A percentile compares a stretch with the other conserved stretches of the same genome.
Evolutionary conservation across 2,113 vertebrate species (phyloP).

Genomic region (Spermophilus dauricus): DNA sequence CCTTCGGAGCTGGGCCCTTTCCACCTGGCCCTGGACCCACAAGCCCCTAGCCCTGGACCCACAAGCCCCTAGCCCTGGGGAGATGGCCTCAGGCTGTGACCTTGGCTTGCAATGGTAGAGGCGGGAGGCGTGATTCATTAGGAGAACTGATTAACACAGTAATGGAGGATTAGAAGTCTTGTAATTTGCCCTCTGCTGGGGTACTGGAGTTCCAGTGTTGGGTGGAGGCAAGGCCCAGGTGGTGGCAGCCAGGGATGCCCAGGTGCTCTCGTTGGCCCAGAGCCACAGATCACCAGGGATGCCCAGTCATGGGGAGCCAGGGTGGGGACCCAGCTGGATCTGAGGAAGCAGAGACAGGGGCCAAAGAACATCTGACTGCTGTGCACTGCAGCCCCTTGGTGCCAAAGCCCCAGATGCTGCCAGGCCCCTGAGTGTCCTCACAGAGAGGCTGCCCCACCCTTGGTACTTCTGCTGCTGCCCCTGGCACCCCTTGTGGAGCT

Average conservation of each 20-base stretch:
- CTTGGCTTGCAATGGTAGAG: not conserved
- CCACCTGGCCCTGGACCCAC: not conserved
- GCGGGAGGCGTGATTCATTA: too few relatives aligned
- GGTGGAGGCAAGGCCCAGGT: constrained; percentile 17
- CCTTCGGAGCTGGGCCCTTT: not conserved
- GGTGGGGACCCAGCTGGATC: not conserved
- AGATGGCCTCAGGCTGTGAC: not conserved
- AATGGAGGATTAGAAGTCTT: too few relatives aligned
- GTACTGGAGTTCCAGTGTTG: constrained; percentile 74
- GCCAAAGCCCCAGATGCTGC: not conserved
- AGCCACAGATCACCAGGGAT: not conserved
- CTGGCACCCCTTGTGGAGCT: not conserved
- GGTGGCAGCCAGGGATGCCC: not conserved
- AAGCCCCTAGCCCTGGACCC: rapidly evolving
- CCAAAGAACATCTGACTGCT: not conserved
- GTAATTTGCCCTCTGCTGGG: too few relatives aligned
- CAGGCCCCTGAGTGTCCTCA: rapidly evolving
- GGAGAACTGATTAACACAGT: too few relatives aligned
- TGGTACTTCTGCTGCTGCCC: constrained; percentile 39
- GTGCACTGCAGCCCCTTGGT: not conserved
- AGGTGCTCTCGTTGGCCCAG: constrained; percentile 32
- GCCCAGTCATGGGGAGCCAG: not conserved
- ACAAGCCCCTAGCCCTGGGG: rapidly evolving
- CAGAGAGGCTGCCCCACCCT: not conserved
- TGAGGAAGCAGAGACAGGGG: not conserved